Conservation (phyloP, 2,797 vertebrate genomes). For the Brachyrhaphis roseni region DNA sequence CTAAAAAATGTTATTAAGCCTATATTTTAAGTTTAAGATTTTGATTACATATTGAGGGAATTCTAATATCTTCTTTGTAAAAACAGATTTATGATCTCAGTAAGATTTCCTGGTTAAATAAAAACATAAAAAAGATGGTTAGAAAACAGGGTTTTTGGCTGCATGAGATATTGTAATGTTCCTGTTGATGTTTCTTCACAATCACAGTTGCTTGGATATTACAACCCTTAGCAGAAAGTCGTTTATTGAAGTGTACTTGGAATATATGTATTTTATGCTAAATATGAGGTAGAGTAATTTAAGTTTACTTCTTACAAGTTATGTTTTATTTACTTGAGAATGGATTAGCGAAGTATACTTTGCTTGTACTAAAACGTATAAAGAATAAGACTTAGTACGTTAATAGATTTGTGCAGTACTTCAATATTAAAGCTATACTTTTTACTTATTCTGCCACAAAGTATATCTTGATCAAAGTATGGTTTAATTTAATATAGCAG, state of each 20-base stretch:
- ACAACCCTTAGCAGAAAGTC: background rate
- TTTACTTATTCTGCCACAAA: background rate
- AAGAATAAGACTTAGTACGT: too few species aligned
- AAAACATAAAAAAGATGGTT: background rate
- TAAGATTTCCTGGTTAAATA: background rate
- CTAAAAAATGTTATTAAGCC: background rate
- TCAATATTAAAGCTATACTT: too few species aligned
- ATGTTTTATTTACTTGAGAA: too few species aligned
- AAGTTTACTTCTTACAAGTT: too few species aligned
- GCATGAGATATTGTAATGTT: background rate
- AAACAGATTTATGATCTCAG: background rate
- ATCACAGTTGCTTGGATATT: background rate
- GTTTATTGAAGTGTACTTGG: too few species aligned
- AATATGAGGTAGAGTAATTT: too few species aligned
- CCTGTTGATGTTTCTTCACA: background rate
- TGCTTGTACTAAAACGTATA: too few species aligned
- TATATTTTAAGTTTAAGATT: background rate
- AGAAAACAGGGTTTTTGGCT: background rate
- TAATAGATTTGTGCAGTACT: too few species aligned
- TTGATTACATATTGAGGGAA: background rate
- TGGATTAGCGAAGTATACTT: too few species aligned
- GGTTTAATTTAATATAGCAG: background rate
- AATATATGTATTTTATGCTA: too few species aligned
- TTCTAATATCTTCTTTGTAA: background rate
- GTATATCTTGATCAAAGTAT: background rate